These are phyloP conservation scores for Danionella dracula DNA, from an alignment of 2,797 vertebrate species.

Conservation along the genomic window DNA sequence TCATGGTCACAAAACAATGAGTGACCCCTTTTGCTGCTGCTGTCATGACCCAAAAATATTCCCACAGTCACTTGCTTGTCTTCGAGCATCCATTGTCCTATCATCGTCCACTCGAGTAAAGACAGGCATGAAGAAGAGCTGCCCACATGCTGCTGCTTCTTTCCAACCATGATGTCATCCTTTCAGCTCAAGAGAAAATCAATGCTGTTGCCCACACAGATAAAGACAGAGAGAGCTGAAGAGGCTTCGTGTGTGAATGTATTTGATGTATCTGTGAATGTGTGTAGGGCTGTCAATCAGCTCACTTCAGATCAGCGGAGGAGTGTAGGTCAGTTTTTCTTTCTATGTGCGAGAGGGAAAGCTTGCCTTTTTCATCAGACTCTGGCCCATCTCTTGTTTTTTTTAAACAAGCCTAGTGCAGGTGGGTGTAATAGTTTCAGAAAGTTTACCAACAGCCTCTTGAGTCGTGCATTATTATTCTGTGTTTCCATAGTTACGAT, in stretches of 20 bases:
- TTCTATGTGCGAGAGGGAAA: background rate
- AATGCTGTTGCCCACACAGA: slow-evolving; percentile 44
- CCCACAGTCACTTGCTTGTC: background rate
- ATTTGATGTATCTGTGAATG: slow-evolving; percentile 3
- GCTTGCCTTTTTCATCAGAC: background rate
- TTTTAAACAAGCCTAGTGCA: slow-evolving; percentile 29
- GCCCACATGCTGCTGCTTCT: slow-evolving; percentile 38
- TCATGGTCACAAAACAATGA: slow-evolving; percentile 23
- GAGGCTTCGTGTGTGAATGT: slow-evolving; percentile 26
- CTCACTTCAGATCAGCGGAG: slow-evolving; percentile 7
- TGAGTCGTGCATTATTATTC: slow-evolving; percentile 37
- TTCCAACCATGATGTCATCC: slow-evolving; percentile 45
- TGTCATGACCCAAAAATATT: slow-evolving; percentile 10
- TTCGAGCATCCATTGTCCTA: slow-evolving; percentile 9
- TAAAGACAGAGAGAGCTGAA: slow-evolving; percentile 35
- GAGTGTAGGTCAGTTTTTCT: background rate
- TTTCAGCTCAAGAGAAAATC: slow-evolving; percentile 40
- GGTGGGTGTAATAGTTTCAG: slow-evolving; percentile 40
- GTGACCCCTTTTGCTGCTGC: background rate
- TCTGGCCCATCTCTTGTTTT: slow-evolving; percentile 22
- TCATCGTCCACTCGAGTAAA: slow-evolving; percentile 1
- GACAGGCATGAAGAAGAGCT: slow-evolving; percentile 31
- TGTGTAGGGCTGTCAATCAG: slow-evolving; percentile 28
- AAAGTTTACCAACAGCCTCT: slow-evolving; percentile 39
- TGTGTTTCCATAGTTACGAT: slow-evolving; percentile 43